Conservation (phyloP, 2,888 invertebrate species). For the Ochropleura plecta region DNA sequence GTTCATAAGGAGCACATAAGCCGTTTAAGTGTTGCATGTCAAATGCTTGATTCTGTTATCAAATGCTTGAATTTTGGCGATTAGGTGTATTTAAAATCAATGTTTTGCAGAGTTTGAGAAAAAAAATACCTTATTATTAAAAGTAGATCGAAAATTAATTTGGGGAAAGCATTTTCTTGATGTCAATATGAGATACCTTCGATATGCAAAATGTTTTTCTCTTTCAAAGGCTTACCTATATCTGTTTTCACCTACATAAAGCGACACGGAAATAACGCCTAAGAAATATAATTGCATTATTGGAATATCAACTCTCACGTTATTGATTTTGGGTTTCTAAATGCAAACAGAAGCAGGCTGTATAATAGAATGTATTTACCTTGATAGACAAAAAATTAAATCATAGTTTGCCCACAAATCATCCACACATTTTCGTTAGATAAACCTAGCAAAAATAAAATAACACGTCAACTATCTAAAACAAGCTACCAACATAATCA, state of each 20-base stretch:
- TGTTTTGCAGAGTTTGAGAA: background rate
- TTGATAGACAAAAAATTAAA: conserved; percentile 14
- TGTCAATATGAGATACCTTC: background rate
- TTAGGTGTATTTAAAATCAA: background rate
- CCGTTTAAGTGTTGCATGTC: background rate
- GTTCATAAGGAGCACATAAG: conserved; percentile 8
- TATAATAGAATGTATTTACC: no score
- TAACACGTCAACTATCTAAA: conserved; percentile 60
- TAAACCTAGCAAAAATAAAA: conserved; percentile 50
- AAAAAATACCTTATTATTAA: background rate
- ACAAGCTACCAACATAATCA: conserved; percentile 65
- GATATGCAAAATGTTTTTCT: background rate
- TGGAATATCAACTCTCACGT: background rate
- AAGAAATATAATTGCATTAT: background rate
- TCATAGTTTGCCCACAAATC: background rate
- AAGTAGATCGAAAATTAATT: background rate
- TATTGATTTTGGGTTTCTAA: background rate
- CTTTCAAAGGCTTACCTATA: background rate
- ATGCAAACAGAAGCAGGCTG: background rate
- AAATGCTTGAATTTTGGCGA: background rate
- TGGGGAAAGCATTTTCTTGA: background rate
- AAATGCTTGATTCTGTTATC: background rate
- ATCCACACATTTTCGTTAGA: conserved; percentile 19
- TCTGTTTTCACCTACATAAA: background rate
- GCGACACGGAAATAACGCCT: background rate